Evolutionary conservation across 1,140 invertebrate species (phyloP).

Genomic region (Whitmania pigra): DNA sequence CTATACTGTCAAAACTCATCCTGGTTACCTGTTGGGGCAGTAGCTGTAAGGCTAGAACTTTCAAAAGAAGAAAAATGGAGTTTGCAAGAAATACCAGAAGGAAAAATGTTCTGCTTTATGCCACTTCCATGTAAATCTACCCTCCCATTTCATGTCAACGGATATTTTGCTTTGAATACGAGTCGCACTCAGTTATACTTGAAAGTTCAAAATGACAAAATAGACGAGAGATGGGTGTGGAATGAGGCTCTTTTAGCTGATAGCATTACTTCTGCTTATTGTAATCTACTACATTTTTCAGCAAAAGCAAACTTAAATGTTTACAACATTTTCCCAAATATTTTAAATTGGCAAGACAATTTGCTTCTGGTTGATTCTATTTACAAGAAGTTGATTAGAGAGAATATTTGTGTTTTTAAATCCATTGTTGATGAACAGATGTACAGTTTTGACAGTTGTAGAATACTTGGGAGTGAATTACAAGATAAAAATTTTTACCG

Average conservation of each 20-base stretch:
- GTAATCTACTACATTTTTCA: neutral
- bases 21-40: slow-evolving; percentile 24
- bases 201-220: slow-evolving; percentile 26
- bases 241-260: slow-evolving; percentile 27
- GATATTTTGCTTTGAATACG: slow-evolving; percentile 29
- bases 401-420: neutral
- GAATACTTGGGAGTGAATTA: neutral
- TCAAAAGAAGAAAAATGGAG: neutral
- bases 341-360: neutral
- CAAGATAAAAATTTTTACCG: neutral
- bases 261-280: slow-evolving; percentile 20
- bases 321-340: neutral
- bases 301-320: neutral
- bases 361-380: neutral
- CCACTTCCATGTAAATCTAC: slow-evolving; percentile 27
- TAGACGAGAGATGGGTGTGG: slow-evolving; percentile 24
- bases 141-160: slow-evolving; percentile 29
- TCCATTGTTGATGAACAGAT: neutral
- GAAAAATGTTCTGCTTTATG: slow-evolving; percentile 27
- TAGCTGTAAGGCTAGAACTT: slow-evolving; percentile 19
- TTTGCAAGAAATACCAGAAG: neutral
- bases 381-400: neutral
- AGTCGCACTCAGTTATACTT: slow-evolving; percentile 25
- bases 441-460: neutral
- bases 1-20: neutral